Evolutionary conservation across 2,888 invertebrate genomes (phyloP), one percentile per base, ranked within the genome.

Genomic region (Drosophila atroscutellata): DNA sequence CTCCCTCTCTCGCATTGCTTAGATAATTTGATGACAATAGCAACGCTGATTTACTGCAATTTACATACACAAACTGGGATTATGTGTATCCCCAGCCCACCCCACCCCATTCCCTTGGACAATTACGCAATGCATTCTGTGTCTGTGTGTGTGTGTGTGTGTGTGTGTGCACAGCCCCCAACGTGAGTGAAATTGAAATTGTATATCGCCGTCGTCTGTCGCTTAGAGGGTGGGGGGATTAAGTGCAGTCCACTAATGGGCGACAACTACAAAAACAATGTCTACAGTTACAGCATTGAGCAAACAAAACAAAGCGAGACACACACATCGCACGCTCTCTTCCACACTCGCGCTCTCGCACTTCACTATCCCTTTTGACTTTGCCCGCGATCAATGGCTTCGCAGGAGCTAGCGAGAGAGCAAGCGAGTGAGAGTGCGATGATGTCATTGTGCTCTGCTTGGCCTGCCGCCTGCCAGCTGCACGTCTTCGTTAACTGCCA

Each of bases 131-230:
- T 87, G 72, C 80, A 61, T 70, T 26, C 4, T 72, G 67, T 77
- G 71, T 68, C 76, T 75, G 73, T 58, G 34, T 34, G 34, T 50
- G 24, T 24, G n/a, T n/a, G n/a, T n/a, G n/a, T n/a, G 15, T 24
- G 30, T 52, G 51, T 51, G 30, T 32, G 26, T 28, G 42, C 67
- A 37, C 50, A 39, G 58, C 55, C 63, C 63, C 51, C 51, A 59
- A 78, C 78, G 79, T 78, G 75, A 78, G 78, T 78, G 65, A 75
- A 78, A 89, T 79, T 89, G 86, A 89, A 86, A 86, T 84, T 79
- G 84, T 81, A 86, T 89, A 82, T 84, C 45, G 49, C 30, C 7
- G 36, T 30, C 30, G 36, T 49, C 34, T 50, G 28, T 60, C 52
- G 49, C 28, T 50, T 26, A n/a, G 26, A 36, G 26, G 28, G 28